Conservation (phyloP, 2,888 invertebrate species). For the Xylota sylvarum region DNA sequence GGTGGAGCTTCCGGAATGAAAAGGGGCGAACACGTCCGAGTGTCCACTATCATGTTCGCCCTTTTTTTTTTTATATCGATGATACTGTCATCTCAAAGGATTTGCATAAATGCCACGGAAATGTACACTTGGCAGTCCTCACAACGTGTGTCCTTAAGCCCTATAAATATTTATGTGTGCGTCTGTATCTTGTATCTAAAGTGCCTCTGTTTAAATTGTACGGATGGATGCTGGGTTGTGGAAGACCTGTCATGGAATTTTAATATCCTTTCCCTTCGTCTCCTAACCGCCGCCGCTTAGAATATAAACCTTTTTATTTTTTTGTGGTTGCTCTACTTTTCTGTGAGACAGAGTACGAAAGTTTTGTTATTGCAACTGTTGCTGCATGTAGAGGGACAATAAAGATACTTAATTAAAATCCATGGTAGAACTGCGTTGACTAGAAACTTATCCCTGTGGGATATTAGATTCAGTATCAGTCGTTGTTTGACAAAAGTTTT, state of each 20-base stretch:
- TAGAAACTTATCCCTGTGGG: constrained; percentile 16
- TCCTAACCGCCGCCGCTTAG: neutral
- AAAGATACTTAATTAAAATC: constrained; percentile 44
- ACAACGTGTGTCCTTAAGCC: constrained; percentile 1
- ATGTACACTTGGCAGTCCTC: constrained; percentile 18
- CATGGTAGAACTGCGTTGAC: constrained; percentile 11
- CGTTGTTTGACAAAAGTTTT: constrained; percentile 35
- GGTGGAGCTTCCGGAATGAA: neutral
- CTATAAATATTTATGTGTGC: constrained; percentile 25
- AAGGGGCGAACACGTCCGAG: constrained; percentile 19
- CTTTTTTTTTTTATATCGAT: constrained; percentile 7
- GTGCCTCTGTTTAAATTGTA: constrained; percentile 25
- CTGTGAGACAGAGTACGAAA: neutral
- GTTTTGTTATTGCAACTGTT: constrained; percentile 4
- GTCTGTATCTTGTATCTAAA: constrained; percentile 8
- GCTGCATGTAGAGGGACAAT: constrained; percentile 28
- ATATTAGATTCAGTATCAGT: neutral
- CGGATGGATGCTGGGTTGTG: constrained; percentile 21
- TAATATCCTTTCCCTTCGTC: constrained; percentile 13
- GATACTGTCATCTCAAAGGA: constrained; percentile 24
- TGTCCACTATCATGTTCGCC: constrained; percentile 1
- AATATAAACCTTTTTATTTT: constrained; percentile 6
- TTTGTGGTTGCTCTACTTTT: neutral
- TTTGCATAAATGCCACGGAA: constrained; percentile 47
- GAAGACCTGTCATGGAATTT: constrained; percentile 39